Evolutionary conservation across 2,888 invertebrate species (phyloP), one percentile per base, ranked within the genome.

Genomic region (Acronicta alni): DNA sequence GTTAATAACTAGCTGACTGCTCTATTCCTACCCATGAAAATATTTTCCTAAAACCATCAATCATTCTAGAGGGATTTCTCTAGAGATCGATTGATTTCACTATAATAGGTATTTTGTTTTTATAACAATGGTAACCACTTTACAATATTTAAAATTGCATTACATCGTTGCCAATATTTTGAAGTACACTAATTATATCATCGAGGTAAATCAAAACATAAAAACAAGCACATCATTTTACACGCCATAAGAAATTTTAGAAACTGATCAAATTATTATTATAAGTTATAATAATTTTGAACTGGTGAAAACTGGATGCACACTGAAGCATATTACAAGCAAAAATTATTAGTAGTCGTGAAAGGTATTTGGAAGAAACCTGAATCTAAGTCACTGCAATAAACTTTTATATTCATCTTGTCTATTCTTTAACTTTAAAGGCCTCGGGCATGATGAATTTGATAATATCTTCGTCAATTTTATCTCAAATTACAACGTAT

Each of bases 1-100:
- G 49, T 62, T 56, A 59, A 56, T 61, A 61, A 64, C 77, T 72
- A 75, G 76, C 72, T 46, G 73, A 63, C 68, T 61, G 72, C 38
- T 42, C 56, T 61, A 59, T 30, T 18, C 23, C 68, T 57, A 59
- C 10, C 39, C 23, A 52, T 67, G 58, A 75, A 67, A 63, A 54
- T 55, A 44, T 42, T 43, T 32, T 45, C 52, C 59, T 57, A 53
- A 42, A 43, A 46, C 66, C 53, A 49, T 54, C 41, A 45, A 9
- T 51, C 54, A 4, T 35, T 49, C n/a, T 47, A 26, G 42, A 57
- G 38, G 57, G 42, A 64, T 57, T 51, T 41, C 16, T 52, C 55
- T 53, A 57, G 38, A 70, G 15, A 57, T 47, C 42, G 15, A 17
- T 37, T 15, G 44, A 23, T 45, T 51, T 44, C 20, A 65, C 35